Conservation (phyloP, 2,888 invertebrate species). For the Notocelia uddmanniana region DNA sequence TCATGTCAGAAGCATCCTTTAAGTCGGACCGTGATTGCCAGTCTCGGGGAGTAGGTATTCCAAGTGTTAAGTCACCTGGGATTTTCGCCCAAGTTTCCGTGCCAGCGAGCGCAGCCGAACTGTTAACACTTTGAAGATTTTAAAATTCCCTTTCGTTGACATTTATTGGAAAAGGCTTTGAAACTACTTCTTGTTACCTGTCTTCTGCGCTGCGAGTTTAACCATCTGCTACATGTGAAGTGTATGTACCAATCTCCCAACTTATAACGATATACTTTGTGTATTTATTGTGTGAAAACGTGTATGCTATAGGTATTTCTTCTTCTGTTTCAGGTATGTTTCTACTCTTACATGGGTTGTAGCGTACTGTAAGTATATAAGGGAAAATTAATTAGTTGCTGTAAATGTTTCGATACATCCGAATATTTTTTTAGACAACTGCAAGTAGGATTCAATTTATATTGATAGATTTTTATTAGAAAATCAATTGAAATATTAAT, state of each 20-base stretch:
- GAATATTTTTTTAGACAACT: no score
- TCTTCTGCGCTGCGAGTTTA: constrained; percentile 29
- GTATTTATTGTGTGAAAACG: constrained; percentile 2
- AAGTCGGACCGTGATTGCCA: constrained; percentile 44
- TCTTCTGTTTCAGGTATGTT: constrained; percentile 56
- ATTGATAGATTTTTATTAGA: constrained; percentile 9
- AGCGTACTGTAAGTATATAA: background rate
- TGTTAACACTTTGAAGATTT: constrained; percentile 56
- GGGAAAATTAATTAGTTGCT: no score
- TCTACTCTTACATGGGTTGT: constrained; percentile 16
- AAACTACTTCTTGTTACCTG: constrained; percentile 42
- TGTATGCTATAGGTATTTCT: constrained; percentile 27
- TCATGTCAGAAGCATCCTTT: constrained; percentile 41
- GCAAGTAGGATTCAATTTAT: background rate
- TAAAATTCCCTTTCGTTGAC: constrained; percentile 51
- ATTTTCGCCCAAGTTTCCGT: constrained; percentile 60
- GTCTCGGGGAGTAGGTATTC: constrained; percentile 43
- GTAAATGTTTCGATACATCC: no score
- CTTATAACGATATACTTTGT: constrained; percentile 22
- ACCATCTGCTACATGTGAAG: constrained; percentile 18
- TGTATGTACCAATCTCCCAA: background rate
- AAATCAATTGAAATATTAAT: background rate
- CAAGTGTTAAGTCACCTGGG: constrained; percentile 58
- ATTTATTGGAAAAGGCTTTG: constrained; percentile 52
- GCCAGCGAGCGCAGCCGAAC: constrained; percentile 49